Conservation (phyloP, 2,797 vertebrate species). For the Ptychobarbus kaznakovi region DNA sequence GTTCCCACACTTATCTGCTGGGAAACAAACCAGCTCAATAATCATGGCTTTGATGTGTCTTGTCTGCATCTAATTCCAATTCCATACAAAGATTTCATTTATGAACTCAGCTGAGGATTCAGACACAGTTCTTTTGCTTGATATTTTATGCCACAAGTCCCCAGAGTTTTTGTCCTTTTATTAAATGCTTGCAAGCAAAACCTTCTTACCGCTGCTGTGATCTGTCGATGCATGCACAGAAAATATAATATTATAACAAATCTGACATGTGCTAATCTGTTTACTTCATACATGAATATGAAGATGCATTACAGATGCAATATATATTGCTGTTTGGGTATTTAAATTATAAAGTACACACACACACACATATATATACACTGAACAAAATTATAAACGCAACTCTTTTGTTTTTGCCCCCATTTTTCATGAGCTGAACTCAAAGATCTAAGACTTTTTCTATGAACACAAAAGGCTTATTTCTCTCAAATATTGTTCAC, state of each 20-base stretch:
- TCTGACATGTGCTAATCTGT: not conserved
- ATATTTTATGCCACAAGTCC: not conserved
- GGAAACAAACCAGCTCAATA: constrained; percentile 72
- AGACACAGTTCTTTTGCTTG: not conserved
- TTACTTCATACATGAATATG: not conserved
- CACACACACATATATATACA: not conserved
- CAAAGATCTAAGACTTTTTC: no score
- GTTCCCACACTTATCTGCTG: constrained; percentile 70
- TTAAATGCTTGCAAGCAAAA: constrained; percentile 26
- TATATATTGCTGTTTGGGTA: not conserved
- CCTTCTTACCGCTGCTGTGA: not conserved
- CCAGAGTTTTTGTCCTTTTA: constrained; percentile 40
- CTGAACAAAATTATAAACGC: no score
- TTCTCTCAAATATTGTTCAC: no score
- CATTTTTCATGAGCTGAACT: no score
- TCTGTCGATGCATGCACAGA: not conserved
- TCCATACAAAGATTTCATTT: constrained; percentile 61
- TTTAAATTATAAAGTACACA: not conserved
- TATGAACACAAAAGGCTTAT: no score
- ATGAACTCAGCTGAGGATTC: constrained; percentile 14
- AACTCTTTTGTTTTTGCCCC: no score
- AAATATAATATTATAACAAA: constrained; percentile 7
- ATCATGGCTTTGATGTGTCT: constrained; percentile 76
- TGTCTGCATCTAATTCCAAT: constrained; percentile 74
- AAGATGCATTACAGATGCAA: not conserved